Conservation (phyloP, 2,113 vertebrate species). For the Pterocles gutturalis region DNA sequence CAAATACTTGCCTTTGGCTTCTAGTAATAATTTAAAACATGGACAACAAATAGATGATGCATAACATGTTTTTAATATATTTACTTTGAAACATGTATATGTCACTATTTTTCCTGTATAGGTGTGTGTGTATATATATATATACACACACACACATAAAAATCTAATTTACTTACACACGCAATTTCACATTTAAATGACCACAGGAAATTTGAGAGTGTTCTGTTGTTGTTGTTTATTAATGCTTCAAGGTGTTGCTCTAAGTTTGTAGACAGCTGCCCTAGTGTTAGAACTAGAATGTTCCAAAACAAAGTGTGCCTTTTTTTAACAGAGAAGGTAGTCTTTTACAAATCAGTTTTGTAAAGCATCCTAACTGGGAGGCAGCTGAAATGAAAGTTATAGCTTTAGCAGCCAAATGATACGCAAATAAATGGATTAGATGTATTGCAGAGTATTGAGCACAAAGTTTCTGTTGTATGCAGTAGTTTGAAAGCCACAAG, state of each 20-base stretch:
- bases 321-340: not conserved
- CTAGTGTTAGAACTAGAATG: not conserved
- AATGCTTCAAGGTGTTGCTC: not conserved
- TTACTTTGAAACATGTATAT: not conserved
- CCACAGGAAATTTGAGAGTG: not conserved
- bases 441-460: not conserved
- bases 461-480: not conserved
- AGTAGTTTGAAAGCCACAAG: not conserved
- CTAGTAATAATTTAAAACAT: not conserved
- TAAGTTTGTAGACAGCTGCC: not conserved
- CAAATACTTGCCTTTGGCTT: not conserved
- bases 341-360: too few species aligned
- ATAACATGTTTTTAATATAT: not conserved
- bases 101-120: not conserved
- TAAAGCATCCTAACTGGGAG: not conserved
- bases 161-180: not conserved
- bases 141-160: not conserved
- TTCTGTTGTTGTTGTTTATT: not conserved
- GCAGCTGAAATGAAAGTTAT: not conserved
- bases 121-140: too few species aligned
- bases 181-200: not conserved
- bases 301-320: not conserved
- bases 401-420: not conserved
- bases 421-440: not conserved
- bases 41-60: not conserved